Evolutionary conservation across 1,140 invertebrate species (phyloP).

Genomic region (Subanguina moxae): DNA sequence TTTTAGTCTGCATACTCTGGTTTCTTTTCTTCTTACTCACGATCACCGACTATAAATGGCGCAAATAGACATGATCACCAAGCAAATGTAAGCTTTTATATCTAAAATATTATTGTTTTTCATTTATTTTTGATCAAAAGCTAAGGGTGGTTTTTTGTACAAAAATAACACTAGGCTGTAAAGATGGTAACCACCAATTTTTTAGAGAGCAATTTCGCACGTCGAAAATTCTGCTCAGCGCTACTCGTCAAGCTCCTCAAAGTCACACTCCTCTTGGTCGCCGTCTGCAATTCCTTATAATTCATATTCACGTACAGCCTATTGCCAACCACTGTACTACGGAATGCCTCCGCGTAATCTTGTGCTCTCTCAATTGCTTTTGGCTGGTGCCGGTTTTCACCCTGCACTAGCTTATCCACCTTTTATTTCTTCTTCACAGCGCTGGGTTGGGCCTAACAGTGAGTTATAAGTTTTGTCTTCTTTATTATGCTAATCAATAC

Average conservation of each 20-base stretch:
- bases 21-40: too few species aligned
- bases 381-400: background rate
- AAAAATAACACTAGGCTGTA: too few species aligned
- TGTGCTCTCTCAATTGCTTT: background rate
- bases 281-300: background rate
- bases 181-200: too few species aligned
- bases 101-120: too few species aligned
- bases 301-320: background rate
- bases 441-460: background rate
- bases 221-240: background rate
- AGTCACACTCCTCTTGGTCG: background rate
- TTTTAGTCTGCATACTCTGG: too few species aligned
- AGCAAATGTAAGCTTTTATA: conserved; percentile 7
- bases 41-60: too few species aligned
- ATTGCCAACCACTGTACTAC: background rate
- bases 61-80: background rate
- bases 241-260: background rate
- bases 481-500: too few species aligned
- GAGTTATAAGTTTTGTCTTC: too few species aligned
- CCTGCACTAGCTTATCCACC: background rate
- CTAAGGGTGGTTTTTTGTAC: too few species aligned
- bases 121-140: too few species aligned
- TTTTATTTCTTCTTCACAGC: background rate
- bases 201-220: too few species aligned
- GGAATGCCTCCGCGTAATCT: background rate